Conservation (phyloP, 1,140 invertebrate genomes). For the Penaeus vannamei region DNA sequence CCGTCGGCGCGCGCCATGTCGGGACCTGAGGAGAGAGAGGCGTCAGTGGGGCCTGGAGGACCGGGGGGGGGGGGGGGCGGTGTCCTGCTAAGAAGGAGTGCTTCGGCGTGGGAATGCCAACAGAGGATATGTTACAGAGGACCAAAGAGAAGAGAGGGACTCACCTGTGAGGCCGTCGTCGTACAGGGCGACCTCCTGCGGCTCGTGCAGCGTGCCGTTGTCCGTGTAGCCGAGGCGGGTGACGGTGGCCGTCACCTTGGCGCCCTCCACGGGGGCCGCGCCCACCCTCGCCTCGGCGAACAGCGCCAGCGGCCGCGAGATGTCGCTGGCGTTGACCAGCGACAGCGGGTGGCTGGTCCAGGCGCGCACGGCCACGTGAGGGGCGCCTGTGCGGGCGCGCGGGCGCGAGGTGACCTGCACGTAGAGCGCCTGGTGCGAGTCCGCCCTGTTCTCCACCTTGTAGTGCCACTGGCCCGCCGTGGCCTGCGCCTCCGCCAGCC, state of each 20-base stretch:
- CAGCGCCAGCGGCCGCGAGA: conserved; percentile 60
- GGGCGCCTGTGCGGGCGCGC: conserved; percentile 19
- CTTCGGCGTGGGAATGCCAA: too few relatives aligned
- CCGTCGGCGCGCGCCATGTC: conserved; percentile 80
- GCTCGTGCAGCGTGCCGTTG: conserved; percentile 65
- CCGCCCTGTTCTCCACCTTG: conserved; percentile 65
- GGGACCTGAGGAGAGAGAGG: conserved; percentile 73
- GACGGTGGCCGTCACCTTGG: conserved; percentile 62
- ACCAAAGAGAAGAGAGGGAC: neutral
- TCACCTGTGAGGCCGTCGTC: conserved; percentile 67
- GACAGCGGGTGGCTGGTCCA: conserved; percentile 62
- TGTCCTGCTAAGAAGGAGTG: too few relatives aligned
- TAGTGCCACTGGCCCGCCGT: conserved; percentile 66
- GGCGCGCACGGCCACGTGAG: conserved; percentile 47
- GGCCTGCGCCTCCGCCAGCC: conserved; percentile 60
- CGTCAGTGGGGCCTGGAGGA: neutral
- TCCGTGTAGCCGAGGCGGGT: conserved; percentile 57
- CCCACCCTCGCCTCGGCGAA: conserved; percentile 62
- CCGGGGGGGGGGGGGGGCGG: neutral
- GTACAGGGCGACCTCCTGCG: conserved; percentile 34
- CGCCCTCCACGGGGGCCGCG: conserved; percentile 55
- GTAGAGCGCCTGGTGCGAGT: conserved; percentile 65
- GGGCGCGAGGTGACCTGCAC: conserved; percentile 67
- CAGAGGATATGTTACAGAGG: too few relatives aligned
- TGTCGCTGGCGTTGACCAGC: conserved; percentile 65